Base-by-base conservation (phyloP, 2,888 invertebrate genomes). In the Mesorhabditis sp. region DNA sequence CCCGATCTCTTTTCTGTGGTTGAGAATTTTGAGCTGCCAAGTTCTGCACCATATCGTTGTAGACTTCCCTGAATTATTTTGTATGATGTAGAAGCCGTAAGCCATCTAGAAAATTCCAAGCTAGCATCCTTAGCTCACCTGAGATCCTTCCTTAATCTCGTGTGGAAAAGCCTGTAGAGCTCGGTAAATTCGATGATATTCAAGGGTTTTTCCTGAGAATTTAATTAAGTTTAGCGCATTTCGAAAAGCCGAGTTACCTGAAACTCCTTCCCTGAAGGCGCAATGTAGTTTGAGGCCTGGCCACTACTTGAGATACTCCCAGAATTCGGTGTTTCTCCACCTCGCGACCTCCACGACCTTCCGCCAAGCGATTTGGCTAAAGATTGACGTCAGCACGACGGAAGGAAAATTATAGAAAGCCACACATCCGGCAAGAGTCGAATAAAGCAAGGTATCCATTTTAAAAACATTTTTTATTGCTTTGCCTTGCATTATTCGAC, bases 161-260 rank as follows among this genome's bases (percentile, higher is more conserved):
- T 89, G 86, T 92, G 91, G 89, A 93, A 95, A 76, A 94, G 92
- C 82, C 93, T 91, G 88, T 94, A 95, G 70, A 95, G 89, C 67
- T 93, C 91, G 50, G 93, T 92, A 86, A 95, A 95, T 86, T 95
- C 94, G 86, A 92, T 90, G 84, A 95, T 94, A 85, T 92, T 92
- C 78, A 94, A 87, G 83, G 93, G 92, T 62, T 82, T 85, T 65
- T 86, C 86, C 71, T 84, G 58, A 50, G n/a, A 50, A n/a, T 2
- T 50, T 10, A 2, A 50, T 50, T 13, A 0, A 13, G 58, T n/a
- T 13, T 50, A 50, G 7, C n/a, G 58, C 58, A 50, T 50, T 50
- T 13, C 58, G n/a, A 2, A 50, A 50, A 13, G n/a, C 28, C n/a
- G 2, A 50, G 1, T 10, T n/a, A 50, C 58, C 58, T 50, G 84